A percentile compares a stretch with the other conserved stretches of the same genome.
Evolutionary conservation across 2,888 invertebrate species (phyloP).

Genomic region (Drosophila suboccidentalis): DNA sequence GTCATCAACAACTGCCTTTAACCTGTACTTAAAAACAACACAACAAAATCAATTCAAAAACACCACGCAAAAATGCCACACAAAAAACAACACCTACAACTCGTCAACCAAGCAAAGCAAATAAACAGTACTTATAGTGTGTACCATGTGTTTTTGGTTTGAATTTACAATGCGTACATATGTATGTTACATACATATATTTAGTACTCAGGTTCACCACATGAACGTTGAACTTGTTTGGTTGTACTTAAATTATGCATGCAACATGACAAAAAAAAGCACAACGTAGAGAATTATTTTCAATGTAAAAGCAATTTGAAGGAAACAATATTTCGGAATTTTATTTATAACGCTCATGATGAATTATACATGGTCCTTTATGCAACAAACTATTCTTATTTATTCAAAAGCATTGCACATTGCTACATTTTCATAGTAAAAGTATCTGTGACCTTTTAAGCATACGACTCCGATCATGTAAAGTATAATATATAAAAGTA

Average conservation of each 20-base stretch:
- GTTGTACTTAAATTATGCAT: conserved; percentile 27
- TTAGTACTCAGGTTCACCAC: conserved; percentile 3
- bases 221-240: conserved; percentile 14
- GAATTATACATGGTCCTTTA: neutral
- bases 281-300: neutral
- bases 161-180: conserved; percentile 12
- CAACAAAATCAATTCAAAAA: conserved; percentile 47
- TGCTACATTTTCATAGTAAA: too few relatives aligned
- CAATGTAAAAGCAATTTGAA: neutral
- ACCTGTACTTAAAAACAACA: neutral
- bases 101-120: conserved; percentile 4
- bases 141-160: neutral
- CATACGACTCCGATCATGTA: too few relatives aligned
- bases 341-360: neutral
- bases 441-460: too few relatives aligned
- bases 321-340: too few relatives aligned
- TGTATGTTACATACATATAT: neutral
- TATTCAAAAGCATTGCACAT: too few relatives aligned
- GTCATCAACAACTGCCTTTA: neutral
- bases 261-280: neutral
- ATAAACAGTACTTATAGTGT: conserved; percentile 27
- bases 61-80: conserved; percentile 18
- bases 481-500: too few relatives aligned
- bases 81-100: conserved; percentile 7
- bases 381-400: neutral